Percentiles rank a stretch among this genome's conserved stretches.
These are phyloP conservation scores for Ennomos fuscantarius DNA, from an alignment of 2,888 invertebrate genomes.

Conservation along the genomic window DNA sequence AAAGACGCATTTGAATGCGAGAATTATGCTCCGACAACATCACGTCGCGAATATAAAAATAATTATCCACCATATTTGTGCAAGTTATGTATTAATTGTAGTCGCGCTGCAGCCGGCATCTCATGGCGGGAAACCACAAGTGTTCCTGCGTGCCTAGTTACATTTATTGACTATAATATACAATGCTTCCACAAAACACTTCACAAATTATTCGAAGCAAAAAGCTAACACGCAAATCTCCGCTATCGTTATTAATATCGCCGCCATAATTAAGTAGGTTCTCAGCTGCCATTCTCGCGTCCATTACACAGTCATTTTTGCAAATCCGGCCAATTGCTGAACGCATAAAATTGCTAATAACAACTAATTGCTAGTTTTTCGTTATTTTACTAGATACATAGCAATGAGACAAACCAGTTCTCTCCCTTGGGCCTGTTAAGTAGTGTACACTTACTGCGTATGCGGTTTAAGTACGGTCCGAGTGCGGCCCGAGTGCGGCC, in stretches of 20 bases:
- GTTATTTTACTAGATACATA: constrained; percentile 3
- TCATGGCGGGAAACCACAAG: constrained; percentile 13
- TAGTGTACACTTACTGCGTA: too few species aligned
- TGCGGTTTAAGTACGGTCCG: too few species aligned
- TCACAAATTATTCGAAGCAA: constrained; percentile 1
- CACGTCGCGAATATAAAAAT: constrained; percentile 28
- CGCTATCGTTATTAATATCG: constrained; percentile 1
- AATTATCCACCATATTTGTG: constrained; percentile 16
- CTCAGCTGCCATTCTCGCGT: constrained; percentile 5
- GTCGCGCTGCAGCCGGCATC: background rate
- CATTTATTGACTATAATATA: constrained; percentile 6
- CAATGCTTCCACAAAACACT: constrained; percentile 1
- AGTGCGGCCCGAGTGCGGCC: background rate
- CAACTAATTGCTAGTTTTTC: background rate
- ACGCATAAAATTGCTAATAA: constrained; percentile 1
- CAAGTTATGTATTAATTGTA: constrained; percentile 26
- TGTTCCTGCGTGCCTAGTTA: constrained; percentile 10
- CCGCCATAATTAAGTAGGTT: constrained; percentile 12
- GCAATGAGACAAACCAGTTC: constrained; percentile 31
- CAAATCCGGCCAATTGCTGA: background rate
- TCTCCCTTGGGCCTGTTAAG: too few species aligned
- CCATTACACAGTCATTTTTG: constrained; percentile 3
- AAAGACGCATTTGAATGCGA: constrained; percentile 37
- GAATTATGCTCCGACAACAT: constrained; percentile 22
- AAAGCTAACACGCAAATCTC: constrained; percentile 13